A percentile compares a stretch with the other conserved stretches of the same genome.
These are phyloP conservation scores for Melolontha melolontha DNA, from an alignment of 2,888 invertebrate genomes.

Conservation along the genomic window DNA sequence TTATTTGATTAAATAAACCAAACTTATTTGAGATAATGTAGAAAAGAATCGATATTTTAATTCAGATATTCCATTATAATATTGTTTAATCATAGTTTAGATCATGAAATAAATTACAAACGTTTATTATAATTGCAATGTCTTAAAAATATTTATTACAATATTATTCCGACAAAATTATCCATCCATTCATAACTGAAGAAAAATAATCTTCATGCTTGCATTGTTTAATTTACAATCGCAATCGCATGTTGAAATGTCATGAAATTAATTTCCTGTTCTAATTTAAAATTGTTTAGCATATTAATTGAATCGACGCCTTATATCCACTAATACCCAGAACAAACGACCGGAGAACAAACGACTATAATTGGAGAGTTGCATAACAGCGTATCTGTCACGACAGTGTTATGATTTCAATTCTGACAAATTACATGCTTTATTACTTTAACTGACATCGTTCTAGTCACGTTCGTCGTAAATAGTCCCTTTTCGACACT, in stretches of 20 bases:
- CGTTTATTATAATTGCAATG: too few species aligned
- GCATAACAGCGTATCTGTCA: constrained; percentile 1
- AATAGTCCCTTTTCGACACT: constrained; percentile 42
- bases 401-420: constrained; percentile 29
- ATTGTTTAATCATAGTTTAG: too few species aligned
- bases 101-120: too few species aligned
- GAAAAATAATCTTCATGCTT: too few species aligned
- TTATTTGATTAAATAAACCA: too few species aligned
- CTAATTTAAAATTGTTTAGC: constrained; percentile 33
- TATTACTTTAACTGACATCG: constrained; percentile 38
- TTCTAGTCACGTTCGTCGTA: constrained; percentile 38
- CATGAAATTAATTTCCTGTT: constrained; percentile 33
- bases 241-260: constrained; percentile 3
- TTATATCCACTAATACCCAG: constrained; percentile 1
- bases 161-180: too few species aligned
- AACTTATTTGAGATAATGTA: too few species aligned
- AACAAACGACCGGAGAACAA: background rate
- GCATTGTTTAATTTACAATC: too few species aligned
- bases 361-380: background rate
- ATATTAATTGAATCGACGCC: constrained; percentile 31
- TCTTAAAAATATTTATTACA: too few species aligned
- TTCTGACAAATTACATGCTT: constrained; percentile 41
- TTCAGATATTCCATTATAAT: too few species aligned
- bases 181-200: too few species aligned
- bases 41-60: too few species aligned